Conservation (phyloP, 2,888 invertebrate genomes). For the Eilema caniola region DNA sequence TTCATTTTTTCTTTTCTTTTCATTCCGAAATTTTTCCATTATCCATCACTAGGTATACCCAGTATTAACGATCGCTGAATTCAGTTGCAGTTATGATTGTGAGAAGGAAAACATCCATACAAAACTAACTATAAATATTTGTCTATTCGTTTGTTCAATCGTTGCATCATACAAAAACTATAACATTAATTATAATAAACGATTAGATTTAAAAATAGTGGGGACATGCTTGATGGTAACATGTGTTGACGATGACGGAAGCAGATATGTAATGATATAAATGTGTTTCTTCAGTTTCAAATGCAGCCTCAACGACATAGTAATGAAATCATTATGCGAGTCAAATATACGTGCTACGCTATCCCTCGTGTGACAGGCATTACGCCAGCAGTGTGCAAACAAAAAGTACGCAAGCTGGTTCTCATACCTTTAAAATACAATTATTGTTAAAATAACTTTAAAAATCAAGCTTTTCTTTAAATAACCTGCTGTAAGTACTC, state of each 20-base stretch:
- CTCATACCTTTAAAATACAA: too few species aligned
- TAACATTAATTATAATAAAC: background rate
- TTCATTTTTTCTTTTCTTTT: too few species aligned
- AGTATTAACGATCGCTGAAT: background rate
- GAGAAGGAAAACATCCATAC: background rate
- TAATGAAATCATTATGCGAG: too few species aligned
- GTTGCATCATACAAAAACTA: background rate
- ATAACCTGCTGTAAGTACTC: too few species aligned
- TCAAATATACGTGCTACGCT: background rate
- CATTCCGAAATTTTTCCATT: too few species aligned
- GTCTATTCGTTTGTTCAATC: background rate
- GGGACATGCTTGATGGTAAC: background rate
- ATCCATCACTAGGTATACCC: too few species aligned
- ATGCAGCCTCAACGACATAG: background rate
- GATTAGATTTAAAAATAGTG: background rate
- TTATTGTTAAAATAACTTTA: too few species aligned
- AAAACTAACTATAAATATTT: background rate
- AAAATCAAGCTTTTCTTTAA: too few species aligned
- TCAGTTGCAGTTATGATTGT: background rate
- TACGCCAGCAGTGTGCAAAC: too few species aligned
- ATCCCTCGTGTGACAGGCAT: background rate
- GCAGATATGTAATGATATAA: background rate
- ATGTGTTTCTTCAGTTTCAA: background rate
- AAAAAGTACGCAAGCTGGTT: too few species aligned
- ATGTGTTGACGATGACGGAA: background rate